These are phyloP conservation scores for Drosophila teissieri DNA, from an alignment of 1,140 invertebrate genomes.

Conservation along the genomic window DNA sequence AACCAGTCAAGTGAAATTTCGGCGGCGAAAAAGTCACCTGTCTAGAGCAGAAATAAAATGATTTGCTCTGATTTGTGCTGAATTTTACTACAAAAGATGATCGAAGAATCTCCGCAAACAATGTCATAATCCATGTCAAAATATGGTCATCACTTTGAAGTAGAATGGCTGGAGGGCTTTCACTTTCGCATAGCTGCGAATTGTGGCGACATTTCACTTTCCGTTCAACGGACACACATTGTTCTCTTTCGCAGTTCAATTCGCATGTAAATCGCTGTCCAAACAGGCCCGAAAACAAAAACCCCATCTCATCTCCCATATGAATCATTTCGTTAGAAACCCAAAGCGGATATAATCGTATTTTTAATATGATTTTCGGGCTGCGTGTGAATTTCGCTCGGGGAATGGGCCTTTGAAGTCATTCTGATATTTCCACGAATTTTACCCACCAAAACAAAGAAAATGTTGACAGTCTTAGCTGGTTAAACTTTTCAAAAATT, in stretches of 20 bases:
- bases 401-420: slow-evolving; percentile 53
- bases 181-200: slow-evolving; percentile 59
- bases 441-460: slow-evolving; percentile 13
- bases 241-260: slow-evolving; percentile 51
- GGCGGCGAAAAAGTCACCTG: slow-evolving; percentile 14
- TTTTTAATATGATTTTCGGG: slow-evolving; percentile 33
- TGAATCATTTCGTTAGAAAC: slow-evolving; percentile 79
- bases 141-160: slow-evolving; percentile 21
- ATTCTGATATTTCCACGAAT: slow-evolving; percentile 51
- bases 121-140: slow-evolving; percentile 35
- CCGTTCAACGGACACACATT: slow-evolving; percentile 52
- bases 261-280: slow-evolving; percentile 62
- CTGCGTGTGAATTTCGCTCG: slow-evolving; percentile 62
- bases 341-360: slow-evolving; percentile 53
- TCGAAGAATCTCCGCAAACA: slow-evolving; percentile 25
- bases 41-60: slow-evolving; percentile 19
- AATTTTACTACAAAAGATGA: slow-evolving; percentile 20
- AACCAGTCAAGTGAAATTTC: slow-evolving; percentile 37
- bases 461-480: slow-evolving; percentile 3
- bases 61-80: slow-evolving; percentile 44
- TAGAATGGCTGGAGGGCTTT: slow-evolving; percentile 51
- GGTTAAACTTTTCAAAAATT: neutral
- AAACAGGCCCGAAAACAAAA: slow-evolving; percentile 35
- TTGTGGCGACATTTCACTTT: slow-evolving; percentile 55
- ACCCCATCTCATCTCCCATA: slow-evolving; percentile 48